Evolutionary conservation across 2,113 vertebrate species (phyloP), one percentile per base, ranked within the genome.

Genomic region (Turdus rufiventris): DNA sequence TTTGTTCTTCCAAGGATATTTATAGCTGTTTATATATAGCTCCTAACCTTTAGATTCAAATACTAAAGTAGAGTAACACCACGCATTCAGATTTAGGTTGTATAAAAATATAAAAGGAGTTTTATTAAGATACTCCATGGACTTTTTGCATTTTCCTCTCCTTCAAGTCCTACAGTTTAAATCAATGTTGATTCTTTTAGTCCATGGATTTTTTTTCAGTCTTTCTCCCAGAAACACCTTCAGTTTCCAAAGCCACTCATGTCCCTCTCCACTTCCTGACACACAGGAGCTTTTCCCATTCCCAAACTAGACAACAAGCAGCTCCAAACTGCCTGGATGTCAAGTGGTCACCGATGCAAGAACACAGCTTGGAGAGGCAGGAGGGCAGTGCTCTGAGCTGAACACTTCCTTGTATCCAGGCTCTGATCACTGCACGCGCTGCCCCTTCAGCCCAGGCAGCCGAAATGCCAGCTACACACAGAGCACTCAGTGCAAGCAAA

Each of bases 21-120:
- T 73, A 91, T 96, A 96, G 85, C 57, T 61, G 65, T 87, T 95
- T 94, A 94, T 90, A 95, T 36, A 76, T 93, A 95, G 94, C 93
- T 79, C 58, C 48, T 86, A 92, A 96, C 95, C 95, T 97, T 95
- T 86, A 61, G 56, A 40, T 71, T 93, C 54, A 88, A 95, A 86
- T 65, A 68, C 0, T 5, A 62, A 81, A 80, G 21, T 6, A 47
- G 60, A 89, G 13, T 43, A 78, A 45, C 87, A 91, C 43, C 50
- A 83, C 42, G 5, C 81, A 94, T 93, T 94, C 20, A 18, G 45
- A 83, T 58, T 78, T 57, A 91, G 51, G 45, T 48, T 75, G n/a
- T 14, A 62, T 31, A 54, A 95, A 89, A 91, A 92, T 12, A 92
- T 14, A 65, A 36, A 43, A 57, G 19, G 28, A 62, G 34, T 62